A percentile compares a stretch with the other conserved stretches of the same genome.
Evolutionary conservation across 1,140 invertebrate species (phyloP).

Genomic region (Polypedilum pembai): DNA sequence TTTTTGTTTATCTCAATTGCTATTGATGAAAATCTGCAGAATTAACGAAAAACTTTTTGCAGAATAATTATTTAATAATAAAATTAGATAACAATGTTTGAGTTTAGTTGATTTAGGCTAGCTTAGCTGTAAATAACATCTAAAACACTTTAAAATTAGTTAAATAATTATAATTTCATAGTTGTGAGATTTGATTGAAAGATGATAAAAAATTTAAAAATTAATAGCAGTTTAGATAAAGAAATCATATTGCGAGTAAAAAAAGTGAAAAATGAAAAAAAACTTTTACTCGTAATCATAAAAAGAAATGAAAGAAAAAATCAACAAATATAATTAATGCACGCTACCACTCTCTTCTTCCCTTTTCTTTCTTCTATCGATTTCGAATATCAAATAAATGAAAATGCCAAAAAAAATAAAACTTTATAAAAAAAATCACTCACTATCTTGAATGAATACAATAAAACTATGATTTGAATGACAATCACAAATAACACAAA

Average conservation of each 20-base stretch:
- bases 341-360: conserved; percentile 25
- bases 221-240: conserved; percentile 7
- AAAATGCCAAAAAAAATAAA: neutral
- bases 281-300: neutral
- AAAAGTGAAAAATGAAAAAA: neutral
- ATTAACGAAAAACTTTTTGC: no score
- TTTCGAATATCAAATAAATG: neutral
- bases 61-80: no score
- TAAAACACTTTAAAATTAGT: no score
- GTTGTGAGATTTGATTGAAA: no score
- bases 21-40: neutral
- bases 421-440: neutral
- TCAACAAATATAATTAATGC: conserved; percentile 15
- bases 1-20: conserved; percentile 4
- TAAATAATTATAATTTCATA: no score
- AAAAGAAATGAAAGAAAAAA: neutral
- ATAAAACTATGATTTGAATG: neutral
- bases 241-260: neutral
- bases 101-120: no score
- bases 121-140: no score
- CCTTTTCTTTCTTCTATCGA: neutral
- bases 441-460: neutral
- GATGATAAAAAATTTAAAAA: neutral
- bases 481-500: neutral
- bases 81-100: no score